phyloP scores from a whole-genome alignment of 2,797 vertebrate genomes.

The Cyprinodon diabolis region DNA sequence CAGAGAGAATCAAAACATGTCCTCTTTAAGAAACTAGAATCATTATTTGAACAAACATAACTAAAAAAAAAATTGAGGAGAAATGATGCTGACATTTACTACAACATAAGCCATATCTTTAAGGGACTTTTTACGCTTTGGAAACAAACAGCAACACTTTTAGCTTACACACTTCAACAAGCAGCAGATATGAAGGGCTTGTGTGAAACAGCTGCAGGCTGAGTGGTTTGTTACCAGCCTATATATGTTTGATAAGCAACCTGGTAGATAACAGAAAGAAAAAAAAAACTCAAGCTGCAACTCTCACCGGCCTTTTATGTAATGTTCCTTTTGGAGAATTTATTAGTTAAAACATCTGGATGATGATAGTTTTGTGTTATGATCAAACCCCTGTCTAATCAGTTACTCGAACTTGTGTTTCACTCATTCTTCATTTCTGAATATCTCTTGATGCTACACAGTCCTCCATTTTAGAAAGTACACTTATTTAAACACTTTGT shows the following conservation, averaged over 20 bases:
- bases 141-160: conserved; percentile 7
- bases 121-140: background rate
- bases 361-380: conserved; percentile 3
- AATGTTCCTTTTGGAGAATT: background rate
- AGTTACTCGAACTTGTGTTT: background rate
- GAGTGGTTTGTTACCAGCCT: conserved; percentile 13
- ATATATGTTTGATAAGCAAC: conserved; percentile 43
- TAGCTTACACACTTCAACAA: background rate
- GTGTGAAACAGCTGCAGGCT: conserved; percentile 24
- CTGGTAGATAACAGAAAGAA: conserved; percentile 6
- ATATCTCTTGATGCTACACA: background rate
- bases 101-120: background rate
- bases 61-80: background rate
- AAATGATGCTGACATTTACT: background rate
- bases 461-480: background rate
- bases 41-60: background rate
- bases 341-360: conserved; percentile 19
- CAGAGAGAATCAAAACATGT: background rate
- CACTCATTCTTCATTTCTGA: background rate
- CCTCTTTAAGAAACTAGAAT: background rate
- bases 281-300: conserved; percentile 9
- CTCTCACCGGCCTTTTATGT: conserved; percentile 21
- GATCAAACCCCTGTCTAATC: background rate
- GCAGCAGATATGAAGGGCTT: conserved; percentile 10
- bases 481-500: background rate